These are phyloP conservation scores for Listronotus oregonensis DNA, from an alignment of 1,140 invertebrate species.

Conservation along the genomic window DNA sequence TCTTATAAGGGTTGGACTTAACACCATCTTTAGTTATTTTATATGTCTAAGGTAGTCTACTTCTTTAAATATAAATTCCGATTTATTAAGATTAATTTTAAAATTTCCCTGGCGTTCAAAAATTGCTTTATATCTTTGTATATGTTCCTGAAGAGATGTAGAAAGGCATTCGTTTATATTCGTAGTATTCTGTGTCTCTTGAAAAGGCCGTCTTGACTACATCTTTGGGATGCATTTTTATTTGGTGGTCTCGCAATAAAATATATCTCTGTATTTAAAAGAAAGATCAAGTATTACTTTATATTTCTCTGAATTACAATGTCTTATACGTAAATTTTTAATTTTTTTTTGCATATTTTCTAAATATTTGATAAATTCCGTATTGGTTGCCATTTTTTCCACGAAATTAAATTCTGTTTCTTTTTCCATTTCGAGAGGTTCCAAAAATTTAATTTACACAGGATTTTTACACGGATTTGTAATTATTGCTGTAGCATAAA, in stretches of 20 bases:
- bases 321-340: slow-evolving; percentile 24
- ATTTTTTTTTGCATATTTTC: slow-evolving; percentile 20
- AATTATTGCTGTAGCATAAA: slow-evolving; percentile 14
- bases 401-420: slow-evolving; percentile 20
- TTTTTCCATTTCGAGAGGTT: slow-evolving; percentile 22
- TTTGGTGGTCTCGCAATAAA: slow-evolving; percentile 54
- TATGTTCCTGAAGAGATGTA: slow-evolving; percentile 38
- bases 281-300: slow-evolving; percentile 25
- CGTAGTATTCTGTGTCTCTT: slow-evolving; percentile 52
- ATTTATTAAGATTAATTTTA: slow-evolving; percentile 32
- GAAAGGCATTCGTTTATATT: slow-evolving; percentile 54
- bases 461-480: slow-evolving; percentile 22
- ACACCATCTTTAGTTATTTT: slow-evolving; percentile 40
- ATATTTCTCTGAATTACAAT: slow-evolving; percentile 36
- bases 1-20: slow-evolving; percentile 42
- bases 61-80: slow-evolving; percentile 28
- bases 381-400: slow-evolving; percentile 3
- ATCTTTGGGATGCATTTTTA: slow-evolving; percentile 49
- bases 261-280: slow-evolving; percentile 34
- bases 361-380: background rate
- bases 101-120: slow-evolving; percentile 32
- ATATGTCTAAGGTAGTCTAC: slow-evolving; percentile 42
- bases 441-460: slow-evolving; percentile 23
- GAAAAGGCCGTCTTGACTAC: slow-evolving; percentile 55
- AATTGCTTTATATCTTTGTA: slow-evolving; percentile 9